These are phyloP conservation scores for Ibycter americanus DNA, from an alignment of 2,797 vertebrate species.

Conservation along the genomic window DNA sequence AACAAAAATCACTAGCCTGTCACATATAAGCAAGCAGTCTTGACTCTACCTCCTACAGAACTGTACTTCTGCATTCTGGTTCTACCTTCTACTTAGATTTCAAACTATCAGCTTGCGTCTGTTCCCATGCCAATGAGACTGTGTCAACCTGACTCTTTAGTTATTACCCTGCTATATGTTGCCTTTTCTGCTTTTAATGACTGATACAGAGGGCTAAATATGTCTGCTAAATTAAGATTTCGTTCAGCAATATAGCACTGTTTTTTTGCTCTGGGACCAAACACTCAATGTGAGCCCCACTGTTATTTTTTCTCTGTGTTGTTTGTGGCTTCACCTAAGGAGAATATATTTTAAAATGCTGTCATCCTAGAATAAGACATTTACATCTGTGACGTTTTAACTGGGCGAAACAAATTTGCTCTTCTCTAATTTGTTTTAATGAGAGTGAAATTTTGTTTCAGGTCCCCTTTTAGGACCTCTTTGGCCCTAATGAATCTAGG, in stretches of 20 bases:
- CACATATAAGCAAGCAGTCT: background rate
- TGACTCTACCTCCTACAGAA: background rate
- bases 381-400: background rate
- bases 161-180: background rate
- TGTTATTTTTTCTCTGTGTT: background rate
- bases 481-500: background rate
- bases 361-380: background rate
- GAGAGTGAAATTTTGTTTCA: background rate
- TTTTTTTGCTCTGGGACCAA: background rate
- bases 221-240: background rate
- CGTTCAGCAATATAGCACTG: background rate
- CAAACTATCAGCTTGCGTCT: background rate
- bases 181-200: background rate
- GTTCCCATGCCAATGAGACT: background rate
- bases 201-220: background rate
- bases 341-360: background rate
- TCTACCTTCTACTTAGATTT: background rate
- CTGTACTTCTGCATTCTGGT: background rate
- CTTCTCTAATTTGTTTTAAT: background rate
- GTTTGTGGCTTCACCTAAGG: background rate
- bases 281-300: background rate
- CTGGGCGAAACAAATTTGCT: background rate
- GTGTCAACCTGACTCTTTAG: background rate
- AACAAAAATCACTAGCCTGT: background rate
- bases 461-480: background rate